Conservation (phyloP, 2,113 vertebrate species). For the Gobio gobio region DNA sequence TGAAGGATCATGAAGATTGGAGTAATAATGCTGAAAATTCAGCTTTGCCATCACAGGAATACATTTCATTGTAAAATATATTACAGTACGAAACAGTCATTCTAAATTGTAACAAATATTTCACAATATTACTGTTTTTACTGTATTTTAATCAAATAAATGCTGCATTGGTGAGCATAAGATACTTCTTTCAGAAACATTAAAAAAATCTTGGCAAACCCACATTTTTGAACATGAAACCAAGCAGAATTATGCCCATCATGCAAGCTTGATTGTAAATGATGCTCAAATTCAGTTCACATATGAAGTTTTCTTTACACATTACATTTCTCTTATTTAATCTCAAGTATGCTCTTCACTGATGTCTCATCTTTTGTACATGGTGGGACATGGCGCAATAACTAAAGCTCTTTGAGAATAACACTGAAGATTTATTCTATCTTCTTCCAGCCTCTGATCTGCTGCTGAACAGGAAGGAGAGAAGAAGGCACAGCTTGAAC, state of each 20-base stretch:
- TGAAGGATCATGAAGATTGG: neutral
- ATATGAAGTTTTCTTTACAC: neutral
- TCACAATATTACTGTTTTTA: neutral
- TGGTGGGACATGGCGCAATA: neutral
- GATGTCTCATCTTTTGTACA: neutral
- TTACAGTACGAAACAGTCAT: neutral
- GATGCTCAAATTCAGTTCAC: neutral
- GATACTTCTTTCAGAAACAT: neutral
- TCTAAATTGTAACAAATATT: neutral
- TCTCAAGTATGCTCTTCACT: neutral
- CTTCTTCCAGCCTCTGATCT: constrained; percentile 87
- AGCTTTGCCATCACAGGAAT: neutral
- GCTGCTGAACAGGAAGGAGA: constrained; percentile 92
- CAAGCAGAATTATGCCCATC: neutral
- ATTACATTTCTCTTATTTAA: neutral
- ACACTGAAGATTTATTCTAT: neutral
- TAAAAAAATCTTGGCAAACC: neutral
- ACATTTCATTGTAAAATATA: too few species aligned
- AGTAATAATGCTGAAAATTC: neutral
- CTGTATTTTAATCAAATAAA: neutral
- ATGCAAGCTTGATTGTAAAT: neutral
- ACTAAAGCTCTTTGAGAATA: neutral
- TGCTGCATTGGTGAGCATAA: neutral
- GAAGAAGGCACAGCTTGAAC: constrained; percentile 94
- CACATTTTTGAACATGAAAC: neutral